phyloP scores from a whole-genome alignment of 2,888 invertebrate genomes.

The Trilocha varians region DNA sequence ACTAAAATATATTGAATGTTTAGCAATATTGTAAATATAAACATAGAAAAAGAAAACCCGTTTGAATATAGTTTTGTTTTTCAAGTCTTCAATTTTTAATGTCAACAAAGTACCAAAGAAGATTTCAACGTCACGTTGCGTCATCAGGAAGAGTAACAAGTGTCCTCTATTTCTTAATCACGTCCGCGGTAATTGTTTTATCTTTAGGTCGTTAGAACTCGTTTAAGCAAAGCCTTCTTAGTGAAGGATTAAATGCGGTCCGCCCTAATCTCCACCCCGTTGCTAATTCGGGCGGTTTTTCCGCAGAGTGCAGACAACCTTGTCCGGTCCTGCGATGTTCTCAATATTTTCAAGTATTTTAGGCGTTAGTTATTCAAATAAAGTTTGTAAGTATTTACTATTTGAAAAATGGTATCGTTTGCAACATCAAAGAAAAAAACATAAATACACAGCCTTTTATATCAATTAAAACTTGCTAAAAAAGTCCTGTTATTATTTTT shows the following conservation, averaged over 20 bases:
- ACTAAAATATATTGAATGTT: no score
- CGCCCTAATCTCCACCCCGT: conserved; percentile 68
- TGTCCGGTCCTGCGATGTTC: conserved; percentile 55
- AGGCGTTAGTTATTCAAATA: conserved; percentile 56
- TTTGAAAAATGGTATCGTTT: background rate
- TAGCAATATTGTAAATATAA: no score
- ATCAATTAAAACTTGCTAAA: no score
- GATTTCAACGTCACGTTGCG: no score
- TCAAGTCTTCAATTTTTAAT: no score
- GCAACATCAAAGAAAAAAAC: no score
- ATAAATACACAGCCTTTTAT: no score
- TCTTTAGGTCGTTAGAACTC: conserved; percentile 74
- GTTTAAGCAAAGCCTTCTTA: conserved; percentile 74
- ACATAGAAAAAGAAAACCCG: no score
- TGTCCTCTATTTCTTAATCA: conserved; percentile 72
- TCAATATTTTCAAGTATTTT: conserved; percentile 51
- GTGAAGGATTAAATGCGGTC: conserved; percentile 73
- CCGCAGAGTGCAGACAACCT: conserved; percentile 68
- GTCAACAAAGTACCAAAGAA: no score
- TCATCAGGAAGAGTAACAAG: conserved; percentile 64
- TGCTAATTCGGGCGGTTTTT: conserved; percentile 72
- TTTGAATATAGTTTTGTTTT: no score
- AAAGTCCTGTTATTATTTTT: no score
- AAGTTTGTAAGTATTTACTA: conserved; percentile 13
- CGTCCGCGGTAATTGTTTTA: conserved; percentile 70